Conservation (phyloP, 2,888 invertebrate genomes). For the Calliphora vomitoria region DNA sequence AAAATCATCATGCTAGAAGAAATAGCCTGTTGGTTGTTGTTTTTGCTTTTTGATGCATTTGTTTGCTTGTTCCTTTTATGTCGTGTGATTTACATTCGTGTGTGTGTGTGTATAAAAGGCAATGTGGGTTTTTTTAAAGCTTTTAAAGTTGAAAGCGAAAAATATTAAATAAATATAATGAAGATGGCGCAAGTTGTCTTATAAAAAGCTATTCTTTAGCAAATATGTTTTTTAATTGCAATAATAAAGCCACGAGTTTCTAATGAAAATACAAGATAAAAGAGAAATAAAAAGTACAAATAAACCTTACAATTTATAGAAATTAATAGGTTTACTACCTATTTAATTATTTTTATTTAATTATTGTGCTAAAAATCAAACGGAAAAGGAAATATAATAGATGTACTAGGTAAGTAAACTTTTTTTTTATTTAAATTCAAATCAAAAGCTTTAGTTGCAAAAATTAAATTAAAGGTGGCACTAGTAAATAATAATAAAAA, state of each 20-base stretch:
- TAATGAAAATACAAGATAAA: too few species aligned
- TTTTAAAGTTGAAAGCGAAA: not conserved
- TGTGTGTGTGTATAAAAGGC: not conserved
- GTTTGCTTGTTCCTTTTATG: not conserved
- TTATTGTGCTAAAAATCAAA: not conserved
- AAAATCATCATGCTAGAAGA: too few species aligned
- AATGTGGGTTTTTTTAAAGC: not conserved
- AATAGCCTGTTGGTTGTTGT: not conserved
- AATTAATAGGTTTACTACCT: too few species aligned
- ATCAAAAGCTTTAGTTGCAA: too few species aligned
- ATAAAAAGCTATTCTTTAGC: not conserved
- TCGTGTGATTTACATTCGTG: too few species aligned
- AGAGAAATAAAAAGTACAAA: not conserved
- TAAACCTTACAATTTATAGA: too few species aligned
- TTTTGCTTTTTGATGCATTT: not conserved
- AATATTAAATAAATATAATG: not conserved
- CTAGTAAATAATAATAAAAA: too few species aligned
- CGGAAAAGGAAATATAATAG: not conserved
- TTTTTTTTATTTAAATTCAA: not conserved
- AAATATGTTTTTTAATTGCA: too few species aligned
- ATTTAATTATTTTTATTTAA: too few species aligned
- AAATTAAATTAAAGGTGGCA: too few species aligned
- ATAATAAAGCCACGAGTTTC: too few species aligned
- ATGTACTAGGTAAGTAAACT: too few species aligned
- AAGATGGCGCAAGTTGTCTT: not conserved